Conservation (phyloP, 2,797 vertebrate species). For the Neostethus bicornis region DNA sequence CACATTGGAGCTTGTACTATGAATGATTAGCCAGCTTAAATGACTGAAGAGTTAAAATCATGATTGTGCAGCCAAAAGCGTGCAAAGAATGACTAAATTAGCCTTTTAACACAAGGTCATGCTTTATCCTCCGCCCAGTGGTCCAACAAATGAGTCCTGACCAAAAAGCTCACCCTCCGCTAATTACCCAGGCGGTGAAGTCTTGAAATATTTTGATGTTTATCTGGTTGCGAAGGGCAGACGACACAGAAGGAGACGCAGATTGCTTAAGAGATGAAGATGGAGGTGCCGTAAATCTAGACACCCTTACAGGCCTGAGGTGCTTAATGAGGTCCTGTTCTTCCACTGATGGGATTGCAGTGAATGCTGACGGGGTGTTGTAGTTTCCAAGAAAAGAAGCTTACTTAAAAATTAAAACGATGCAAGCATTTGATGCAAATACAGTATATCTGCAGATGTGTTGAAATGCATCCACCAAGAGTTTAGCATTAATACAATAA, state of each 20-base stretch:
- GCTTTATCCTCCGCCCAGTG: neutral
- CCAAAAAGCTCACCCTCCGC: conserved; percentile 10
- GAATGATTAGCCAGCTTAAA: conserved; percentile 70
- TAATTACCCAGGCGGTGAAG: conserved; percentile 31
- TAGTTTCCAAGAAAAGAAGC: conserved; percentile 74
- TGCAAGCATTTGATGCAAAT: conserved; percentile 14
- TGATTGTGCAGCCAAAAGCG: conserved; percentile 41
- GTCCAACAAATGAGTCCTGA: conserved; percentile 17
- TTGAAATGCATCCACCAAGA: neutral
- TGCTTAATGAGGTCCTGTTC: conserved; percentile 80
- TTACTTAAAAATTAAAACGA: conserved; percentile 64
- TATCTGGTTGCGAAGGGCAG: conserved; percentile 47
- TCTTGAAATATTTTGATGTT: conserved; percentile 62
- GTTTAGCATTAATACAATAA: neutral
- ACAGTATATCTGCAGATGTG: neutral
- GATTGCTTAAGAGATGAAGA: conserved; percentile 57
- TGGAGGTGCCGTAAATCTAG: conserved; percentile 55
- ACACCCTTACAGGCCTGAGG: conserved; percentile 66
- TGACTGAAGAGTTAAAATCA: conserved; percentile 41
- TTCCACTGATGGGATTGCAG: conserved; percentile 86
- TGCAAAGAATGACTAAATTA: neutral
- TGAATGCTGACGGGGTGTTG: conserved; percentile 79
- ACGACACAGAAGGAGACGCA: conserved; percentile 51
- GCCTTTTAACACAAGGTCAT: conserved; percentile 15
- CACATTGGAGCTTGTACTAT: conserved; percentile 39